Evolutionary conservation across 2,797 vertebrate species (phyloP).

Genomic region (Halcyon smyrnensis): DNA sequence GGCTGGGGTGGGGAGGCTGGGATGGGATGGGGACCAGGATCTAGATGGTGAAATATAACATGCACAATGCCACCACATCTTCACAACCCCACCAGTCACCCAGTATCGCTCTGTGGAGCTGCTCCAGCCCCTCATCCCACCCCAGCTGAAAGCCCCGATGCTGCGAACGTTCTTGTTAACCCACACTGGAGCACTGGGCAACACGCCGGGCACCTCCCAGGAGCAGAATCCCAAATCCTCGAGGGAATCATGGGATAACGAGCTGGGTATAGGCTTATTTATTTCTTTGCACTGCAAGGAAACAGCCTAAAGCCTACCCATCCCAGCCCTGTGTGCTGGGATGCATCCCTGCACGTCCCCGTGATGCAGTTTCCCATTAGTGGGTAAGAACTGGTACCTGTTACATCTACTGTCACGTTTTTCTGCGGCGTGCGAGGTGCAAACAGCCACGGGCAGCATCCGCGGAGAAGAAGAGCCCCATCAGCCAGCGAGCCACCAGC

Average conservation of each 20-base stretch:
- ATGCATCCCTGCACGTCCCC: rapidly evolving
- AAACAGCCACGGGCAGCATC: not conserved
- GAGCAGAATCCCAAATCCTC: not conserved
- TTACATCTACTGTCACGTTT: not conserved
- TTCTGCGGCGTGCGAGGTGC: not conserved
- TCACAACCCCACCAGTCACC: not conserved
- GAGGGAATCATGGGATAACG: rapidly evolving
- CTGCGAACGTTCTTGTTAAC: not conserved
- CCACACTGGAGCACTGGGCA: not conserved
- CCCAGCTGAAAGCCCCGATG: not conserved
- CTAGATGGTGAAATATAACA: not conserved
- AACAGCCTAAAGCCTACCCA: not conserved
- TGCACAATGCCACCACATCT: rapidly evolving
- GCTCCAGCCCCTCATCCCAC: not conserved
- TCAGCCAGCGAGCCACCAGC: rapidly evolving
- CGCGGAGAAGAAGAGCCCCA: not conserved
- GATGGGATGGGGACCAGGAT: not conserved
- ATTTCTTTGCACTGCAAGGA: not conserved
- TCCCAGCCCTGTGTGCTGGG: not conserved
- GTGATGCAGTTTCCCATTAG: rapidly evolving
- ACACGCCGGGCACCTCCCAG: rapidly evolving
- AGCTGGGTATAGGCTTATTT: not conserved
- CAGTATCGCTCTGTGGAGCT: rapidly evolving
- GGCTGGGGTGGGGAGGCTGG: not conserved
- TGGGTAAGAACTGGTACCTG: not conserved